Conservation (phyloP, 2,888 invertebrate genomes). For the Calameuta idolon region DNA sequence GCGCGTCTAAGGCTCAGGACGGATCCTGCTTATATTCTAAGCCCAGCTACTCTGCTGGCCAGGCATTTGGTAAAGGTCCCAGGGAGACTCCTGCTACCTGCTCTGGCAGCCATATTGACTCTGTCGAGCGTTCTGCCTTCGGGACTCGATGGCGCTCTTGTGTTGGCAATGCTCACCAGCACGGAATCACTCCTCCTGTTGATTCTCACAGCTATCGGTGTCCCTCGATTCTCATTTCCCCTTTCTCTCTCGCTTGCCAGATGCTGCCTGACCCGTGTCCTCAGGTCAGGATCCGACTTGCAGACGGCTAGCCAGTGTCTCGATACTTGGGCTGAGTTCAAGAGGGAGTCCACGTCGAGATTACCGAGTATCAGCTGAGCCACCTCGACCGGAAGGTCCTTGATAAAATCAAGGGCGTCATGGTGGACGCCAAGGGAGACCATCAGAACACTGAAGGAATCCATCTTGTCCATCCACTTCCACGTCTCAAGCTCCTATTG, state of each 20-base stretch:
- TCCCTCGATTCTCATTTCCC: background rate
- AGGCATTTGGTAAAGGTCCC: background rate
- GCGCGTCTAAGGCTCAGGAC: background rate
- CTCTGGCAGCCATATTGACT: background rate
- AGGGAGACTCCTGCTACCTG: background rate
- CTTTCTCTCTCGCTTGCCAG: slow-evolving; percentile 12
- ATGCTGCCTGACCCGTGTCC: slow-evolving; percentile 16
- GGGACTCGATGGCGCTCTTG: background rate
- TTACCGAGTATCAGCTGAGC: slow-evolving; percentile 23
- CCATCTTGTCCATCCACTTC: background rate
- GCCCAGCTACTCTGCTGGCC: background rate
- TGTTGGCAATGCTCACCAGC: background rate
- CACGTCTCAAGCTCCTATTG: background rate
- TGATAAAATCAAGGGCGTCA: slow-evolving; percentile 17
- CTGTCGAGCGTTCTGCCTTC: background rate
- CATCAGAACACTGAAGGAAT: background rate
- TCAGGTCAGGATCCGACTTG: slow-evolving; percentile 18
- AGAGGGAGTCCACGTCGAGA: slow-evolving; percentile 22
- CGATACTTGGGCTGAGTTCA: slow-evolving; percentile 21
- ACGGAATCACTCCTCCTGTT: background rate
- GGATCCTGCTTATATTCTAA: background rate
- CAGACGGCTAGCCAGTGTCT: slow-evolving; percentile 17
- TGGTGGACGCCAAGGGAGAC: slow-evolving; percentile 1
- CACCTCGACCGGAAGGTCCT: slow-evolving; percentile 23
- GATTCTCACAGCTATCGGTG: background rate